Evolutionary conservation across 2,797 vertebrate genomes (phyloP), one percentile per base, ranked within the genome.

Genomic region (Phoebastria nigripes): DNA sequence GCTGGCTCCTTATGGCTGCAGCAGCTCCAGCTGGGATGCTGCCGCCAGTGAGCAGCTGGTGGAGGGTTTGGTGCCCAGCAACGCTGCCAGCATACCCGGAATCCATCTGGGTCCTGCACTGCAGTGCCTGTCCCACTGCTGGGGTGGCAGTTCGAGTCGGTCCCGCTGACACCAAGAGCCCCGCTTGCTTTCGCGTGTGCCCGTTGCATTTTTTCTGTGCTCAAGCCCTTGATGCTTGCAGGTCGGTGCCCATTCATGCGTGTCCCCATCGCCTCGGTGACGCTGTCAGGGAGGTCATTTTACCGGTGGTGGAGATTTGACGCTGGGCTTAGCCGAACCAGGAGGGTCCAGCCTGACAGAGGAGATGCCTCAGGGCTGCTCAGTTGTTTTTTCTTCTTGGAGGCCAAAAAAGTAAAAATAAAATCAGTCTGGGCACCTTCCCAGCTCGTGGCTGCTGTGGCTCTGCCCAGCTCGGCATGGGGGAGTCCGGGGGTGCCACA

Each of bases 121-220:
- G 2, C 0, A 0, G 22, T 15, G 49, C 52, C 65, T n/a, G 44
- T 33, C 63, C 71, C 28, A 2, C 0, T 0, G 2, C 37, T 3
- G 3, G 9, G 25, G 10, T 18, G 42, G 39, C 17, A 20, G 61
- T 11, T 35, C 3, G 2, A 39, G 13, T 29, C 20, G 3, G 49
- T 74, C 31, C 12, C 0, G 0, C 29, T 22, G 16, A 11, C 61
- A 26, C 44, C 1, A 0, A 22, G 24, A 56, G 24, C 33, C 15
- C 39, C 3, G 0, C 21, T 9, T 62, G 72, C 54, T 71, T 67
- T 49, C 22, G 12, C 2, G 0, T 6, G 6, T 54, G 44, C 35
- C 41, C 11, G 13, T 31, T 0, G 0, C 2, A 0, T 8, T 9
- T 66, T 76, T 87, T 56, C 63, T 4, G 1, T 35, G 54, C 42